phyloP scores from a whole-genome alignment of 2,797 vertebrate genomes.

The Sardinella longiceps region DNA sequence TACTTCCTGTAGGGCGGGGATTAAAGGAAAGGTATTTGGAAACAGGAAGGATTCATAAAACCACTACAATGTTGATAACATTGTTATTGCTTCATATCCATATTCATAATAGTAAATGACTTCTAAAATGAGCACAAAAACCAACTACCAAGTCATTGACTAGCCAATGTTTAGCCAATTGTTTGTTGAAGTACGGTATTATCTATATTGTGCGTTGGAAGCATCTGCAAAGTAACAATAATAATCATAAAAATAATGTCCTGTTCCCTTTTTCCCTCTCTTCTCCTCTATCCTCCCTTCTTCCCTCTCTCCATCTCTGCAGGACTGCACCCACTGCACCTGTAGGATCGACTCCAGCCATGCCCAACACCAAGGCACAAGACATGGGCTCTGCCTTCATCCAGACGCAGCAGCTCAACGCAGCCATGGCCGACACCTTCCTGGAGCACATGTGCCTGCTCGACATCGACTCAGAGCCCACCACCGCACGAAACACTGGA shows the following conservation, averaged over 20 bases:
- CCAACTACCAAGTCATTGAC: too few species aligned
- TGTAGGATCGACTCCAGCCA: conserved; percentile 56
- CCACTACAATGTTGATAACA: too few species aligned
- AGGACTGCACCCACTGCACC: conserved; percentile 57
- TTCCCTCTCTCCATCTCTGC: conserved; percentile 9
- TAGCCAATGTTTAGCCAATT: too few species aligned
- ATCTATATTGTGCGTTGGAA: too few species aligned
- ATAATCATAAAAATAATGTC: too few species aligned
- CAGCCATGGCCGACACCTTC: conserved; percentile 96
- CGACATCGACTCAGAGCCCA: conserved; percentile 95
- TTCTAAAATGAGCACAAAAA: too few species aligned
- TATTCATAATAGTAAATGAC: too few species aligned
- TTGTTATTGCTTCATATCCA: too few species aligned
- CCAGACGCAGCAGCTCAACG: conserved; percentile 95
- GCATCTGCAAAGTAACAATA: too few species aligned
- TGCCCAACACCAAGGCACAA: conserved; percentile 78
- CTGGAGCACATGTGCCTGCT: conserved; percentile 96
- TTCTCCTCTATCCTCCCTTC: neutral
- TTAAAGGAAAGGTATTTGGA: neutral
- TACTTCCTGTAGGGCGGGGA: too few species aligned
- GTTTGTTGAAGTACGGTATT: too few species aligned
- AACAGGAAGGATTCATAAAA: too few species aligned
- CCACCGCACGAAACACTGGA: conserved; percentile 93
- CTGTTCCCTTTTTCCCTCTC: neutral
- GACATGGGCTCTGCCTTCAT: conserved; percentile 92